These are phyloP conservation scores for Drosophila mulleri DNA, from an alignment of 2,888 invertebrate genomes.

Conservation along the genomic window DNA sequence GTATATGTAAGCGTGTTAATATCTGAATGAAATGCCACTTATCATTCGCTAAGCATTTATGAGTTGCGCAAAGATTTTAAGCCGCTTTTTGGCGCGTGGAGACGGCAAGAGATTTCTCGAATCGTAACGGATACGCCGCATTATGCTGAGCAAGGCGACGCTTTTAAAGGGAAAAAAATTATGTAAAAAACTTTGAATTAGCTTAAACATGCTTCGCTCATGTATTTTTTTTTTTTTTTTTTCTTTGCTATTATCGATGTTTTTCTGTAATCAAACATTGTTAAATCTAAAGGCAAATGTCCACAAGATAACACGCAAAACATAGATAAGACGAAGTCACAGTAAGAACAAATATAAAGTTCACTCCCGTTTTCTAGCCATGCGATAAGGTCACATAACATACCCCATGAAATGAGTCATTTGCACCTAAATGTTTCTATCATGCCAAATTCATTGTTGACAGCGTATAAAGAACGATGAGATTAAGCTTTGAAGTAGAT, in stretches of 20 bases:
- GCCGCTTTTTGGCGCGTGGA: slow-evolving; percentile 67
- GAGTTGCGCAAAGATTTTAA: slow-evolving; percentile 67
- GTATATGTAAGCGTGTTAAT: slow-evolving; percentile 29
- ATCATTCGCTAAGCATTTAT: slow-evolving; percentile 56
- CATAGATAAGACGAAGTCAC: slow-evolving; percentile 2
- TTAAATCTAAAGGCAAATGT: slow-evolving; percentile 18
- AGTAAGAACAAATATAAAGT: slow-evolving; percentile 11
- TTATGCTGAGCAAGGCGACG: slow-evolving; percentile 36
- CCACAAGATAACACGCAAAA: slow-evolving; percentile 23
- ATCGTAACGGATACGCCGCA: slow-evolving; percentile 68
- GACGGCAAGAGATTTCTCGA: slow-evolving; percentile 1
- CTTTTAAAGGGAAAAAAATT: neutral
- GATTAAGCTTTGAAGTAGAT: slow-evolving; percentile 29
- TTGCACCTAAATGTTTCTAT: slow-evolving; percentile 49
- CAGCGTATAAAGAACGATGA: neutral
- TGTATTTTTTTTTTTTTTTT: neutral
- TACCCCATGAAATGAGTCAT: slow-evolving; percentile 41
- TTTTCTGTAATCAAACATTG: slow-evolving; percentile 24
- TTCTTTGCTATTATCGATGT: slow-evolving; percentile 13
- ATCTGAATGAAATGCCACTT: slow-evolving; percentile 78
- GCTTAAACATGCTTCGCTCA: neutral
- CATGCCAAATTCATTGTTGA: slow-evolving; percentile 12
- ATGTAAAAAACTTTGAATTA: neutral
- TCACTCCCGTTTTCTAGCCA: slow-evolving; percentile 23
- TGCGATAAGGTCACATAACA: neutral